Evolutionary conservation across 2,113 vertebrate species (phyloP).

Genomic region (Nestor notabilis): DNA sequence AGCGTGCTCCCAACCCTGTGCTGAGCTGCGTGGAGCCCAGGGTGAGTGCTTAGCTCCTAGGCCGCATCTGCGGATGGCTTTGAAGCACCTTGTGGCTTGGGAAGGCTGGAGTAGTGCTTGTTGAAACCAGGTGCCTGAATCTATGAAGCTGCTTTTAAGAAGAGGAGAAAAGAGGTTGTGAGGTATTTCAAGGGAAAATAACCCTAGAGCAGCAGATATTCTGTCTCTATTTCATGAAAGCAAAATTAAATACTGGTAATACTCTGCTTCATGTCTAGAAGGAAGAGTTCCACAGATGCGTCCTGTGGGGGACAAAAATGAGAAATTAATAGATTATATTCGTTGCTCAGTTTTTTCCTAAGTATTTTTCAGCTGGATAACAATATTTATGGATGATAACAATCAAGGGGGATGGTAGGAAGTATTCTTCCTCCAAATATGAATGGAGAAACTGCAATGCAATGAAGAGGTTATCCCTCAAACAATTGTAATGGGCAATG

Average conservation of each 20-base stretch:
- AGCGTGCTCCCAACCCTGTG: neutral
- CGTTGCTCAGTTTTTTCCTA: neutral
- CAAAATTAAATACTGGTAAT: neutral
- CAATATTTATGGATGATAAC: too few relatives aligned
- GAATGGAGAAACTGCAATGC: fast-evolving
- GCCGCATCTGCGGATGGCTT: fast-evolving
- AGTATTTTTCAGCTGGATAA: neutral
- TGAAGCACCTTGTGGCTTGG: neutral
- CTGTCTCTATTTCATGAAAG: neutral
- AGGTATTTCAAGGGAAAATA: neutral
- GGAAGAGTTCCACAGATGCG: neutral
- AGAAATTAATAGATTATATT: neutral
- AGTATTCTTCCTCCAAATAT: neutral
- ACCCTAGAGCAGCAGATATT: neutral
- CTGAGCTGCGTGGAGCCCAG: fast-evolving
- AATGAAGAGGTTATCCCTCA: neutral
- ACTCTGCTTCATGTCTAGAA: neutral
- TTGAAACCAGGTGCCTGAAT: neutral
- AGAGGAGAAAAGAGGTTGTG: neutral
- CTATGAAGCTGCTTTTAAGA: neutral
- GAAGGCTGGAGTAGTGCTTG: neutral
- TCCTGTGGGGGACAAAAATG: neutral
- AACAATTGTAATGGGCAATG: too few relatives aligned
- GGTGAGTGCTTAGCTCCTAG: fast-evolving
- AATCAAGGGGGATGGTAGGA: neutral